Percentiles rank a stretch among this genome's conserved stretches.
Evolutionary conservation across 2,113 vertebrate species (phyloP).

Genomic region (Myotis brandtii): DNA sequence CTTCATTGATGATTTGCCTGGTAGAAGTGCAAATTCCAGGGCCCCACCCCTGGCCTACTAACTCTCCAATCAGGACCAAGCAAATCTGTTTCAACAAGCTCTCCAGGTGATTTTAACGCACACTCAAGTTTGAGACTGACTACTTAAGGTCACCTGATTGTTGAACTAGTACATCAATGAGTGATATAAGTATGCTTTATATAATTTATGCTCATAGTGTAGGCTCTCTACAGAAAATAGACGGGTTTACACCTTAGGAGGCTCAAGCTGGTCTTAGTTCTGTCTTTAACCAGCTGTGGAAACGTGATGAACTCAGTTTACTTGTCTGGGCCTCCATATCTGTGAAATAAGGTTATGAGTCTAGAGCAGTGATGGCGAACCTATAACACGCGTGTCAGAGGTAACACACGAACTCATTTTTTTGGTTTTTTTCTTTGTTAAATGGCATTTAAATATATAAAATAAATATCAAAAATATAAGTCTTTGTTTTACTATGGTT

Average conservation of each 20-base stretch:
- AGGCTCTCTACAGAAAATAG: not conserved
- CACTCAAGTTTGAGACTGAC: not conserved
- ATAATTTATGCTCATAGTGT: not conserved
- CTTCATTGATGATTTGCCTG: no score
- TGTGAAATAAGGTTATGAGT: not conserved
- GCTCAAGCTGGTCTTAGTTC: not conserved
- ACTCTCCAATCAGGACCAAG: not conserved
- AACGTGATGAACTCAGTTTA: constrained; percentile 20
- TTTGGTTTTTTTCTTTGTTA: no score
- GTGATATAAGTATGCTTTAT: not conserved
- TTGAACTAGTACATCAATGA: not conserved
- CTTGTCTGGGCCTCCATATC: constrained; percentile 52
- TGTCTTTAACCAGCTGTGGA: not conserved
- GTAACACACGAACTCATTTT: no score
- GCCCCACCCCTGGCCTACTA: not conserved
- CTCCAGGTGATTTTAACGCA: not conserved
- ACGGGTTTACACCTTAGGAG: not conserved
- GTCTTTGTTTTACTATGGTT: no score
- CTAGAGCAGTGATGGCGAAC: no score
- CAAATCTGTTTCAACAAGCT: not conserved
- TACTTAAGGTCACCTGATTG: not conserved
- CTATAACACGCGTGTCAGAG: no score
- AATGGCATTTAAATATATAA: no score
- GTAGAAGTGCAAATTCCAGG: not conserved
- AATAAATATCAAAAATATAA: no score